Base-by-base conservation (phyloP, 2,113 vertebrate genomes). In the Carassius auratus region DNA sequence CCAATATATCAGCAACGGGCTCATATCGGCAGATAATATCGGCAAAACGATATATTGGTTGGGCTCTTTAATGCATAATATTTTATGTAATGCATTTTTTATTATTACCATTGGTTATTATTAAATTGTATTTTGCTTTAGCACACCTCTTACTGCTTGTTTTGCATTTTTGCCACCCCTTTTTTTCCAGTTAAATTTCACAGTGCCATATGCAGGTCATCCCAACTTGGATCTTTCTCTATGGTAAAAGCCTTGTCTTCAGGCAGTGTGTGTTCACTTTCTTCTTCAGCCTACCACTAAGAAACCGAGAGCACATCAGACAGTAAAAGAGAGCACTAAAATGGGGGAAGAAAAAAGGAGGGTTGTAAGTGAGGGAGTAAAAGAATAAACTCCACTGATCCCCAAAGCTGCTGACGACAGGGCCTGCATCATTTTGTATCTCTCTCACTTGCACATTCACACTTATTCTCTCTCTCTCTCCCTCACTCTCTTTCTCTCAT, bases 321-420 rank as follows among this genome's bases (percentile, higher is more conserved):
- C 75, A 69, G 45, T 36, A 78, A 52, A 45, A 26, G 23, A 45
- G 23, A 55, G 26, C 30, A 74, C 45, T 15, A 14, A 71, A 64
- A 48, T 71, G 45, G 50, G 57, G 71, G 52, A 55, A 59, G 17
- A 30, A 42, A 19, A 62, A 42, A 5, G 30, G 33, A 10, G 38
- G 26, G 19, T 10, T 52, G 73, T 8, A 71, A 42, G 50, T 14
- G 8, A 5, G 55, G 45, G 36, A 62, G 76, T 68, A 15, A 73
- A 42, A 73, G 76, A 73, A 64, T 85, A 42, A 74, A 86, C 80
- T 76, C 81, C 50, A 69, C 61, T 79, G 52, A 84, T 76, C 75
- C 81, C 76, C 86, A 87, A 23, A 84, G 81, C 74, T 87, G 86
- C 86, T 79, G 75, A 84, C 76, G 52, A 80, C 81, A 87, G 64